Base-by-base conservation (phyloP, 2,888 invertebrate species). In the Leucozona laternaria region DNA sequence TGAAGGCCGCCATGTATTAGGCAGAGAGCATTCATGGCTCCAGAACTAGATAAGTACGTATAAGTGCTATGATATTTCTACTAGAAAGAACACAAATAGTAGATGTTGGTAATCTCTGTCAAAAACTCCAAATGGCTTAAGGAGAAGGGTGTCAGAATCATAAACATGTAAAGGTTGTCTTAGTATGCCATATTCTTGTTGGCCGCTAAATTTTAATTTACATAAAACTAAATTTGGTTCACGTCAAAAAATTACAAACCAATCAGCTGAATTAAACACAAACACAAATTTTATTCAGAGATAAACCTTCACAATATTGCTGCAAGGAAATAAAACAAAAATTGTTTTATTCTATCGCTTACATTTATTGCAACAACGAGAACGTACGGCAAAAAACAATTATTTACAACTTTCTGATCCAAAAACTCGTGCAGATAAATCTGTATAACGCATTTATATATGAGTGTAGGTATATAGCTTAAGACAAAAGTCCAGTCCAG, bases 241-340 rank as follows among this genome's bases (percentile, higher is more conserved):
- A 84, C 66, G 58, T 84, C 40, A 20, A 48, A 55, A 71, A 84
- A 76, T 79, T 72, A 79, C 84, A 76, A 76, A 84, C 22, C 79
- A 79, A 84, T 84, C 71, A 40, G 8, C 62, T 40, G 37, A 58
- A 22, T 66, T 40, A 43, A 66, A 48, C 62, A 70, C 62, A 70
- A 73, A 64, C 57, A 50, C 34, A 64, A 50, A 57, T 37, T 58
- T 37, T 15, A 13, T 11, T 57, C 22, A 28, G 37, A 28, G 57
- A 31, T 62, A 55, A 71, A 34, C 71, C 40, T 64, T 50, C n/a
- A 25, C 22, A 50, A 25, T 22, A 48, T 22, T 25, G 22, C 2
- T 34, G 20, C 48, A 68, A 66, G 73, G 60, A 31, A 79, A 62
- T 43, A 60, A 28, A 20, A 11, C 15, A 40, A 43, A 68, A 60